Percentiles rank a stretch among this genome's conserved stretches.
phyloP scores from a whole-genome alignment of 2,888 invertebrate genomes.

The Serripes groenlandicus region DNA sequence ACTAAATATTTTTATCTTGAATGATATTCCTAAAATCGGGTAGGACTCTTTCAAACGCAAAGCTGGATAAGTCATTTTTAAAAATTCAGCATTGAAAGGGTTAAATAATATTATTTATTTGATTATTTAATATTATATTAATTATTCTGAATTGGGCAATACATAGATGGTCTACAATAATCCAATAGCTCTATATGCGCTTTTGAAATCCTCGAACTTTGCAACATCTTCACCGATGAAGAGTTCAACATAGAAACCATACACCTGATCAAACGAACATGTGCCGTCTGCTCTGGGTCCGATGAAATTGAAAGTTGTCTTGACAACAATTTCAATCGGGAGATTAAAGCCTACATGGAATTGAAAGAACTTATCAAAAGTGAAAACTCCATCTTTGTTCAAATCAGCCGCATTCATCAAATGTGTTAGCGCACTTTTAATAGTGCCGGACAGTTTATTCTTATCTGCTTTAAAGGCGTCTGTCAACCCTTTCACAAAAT shows the following conservation, averaged over 20 bases:
- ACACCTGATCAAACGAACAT: constrained; percentile 51
- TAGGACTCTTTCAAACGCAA: no score
- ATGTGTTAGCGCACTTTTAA: constrained; percentile 40
- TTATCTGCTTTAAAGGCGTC: constrained; percentile 47
- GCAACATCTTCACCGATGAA: constrained; percentile 59
- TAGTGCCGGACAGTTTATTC: background rate
- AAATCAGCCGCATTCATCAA: constrained; percentile 48
- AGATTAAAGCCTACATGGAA: constrained; percentile 58
- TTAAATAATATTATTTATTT: no score
- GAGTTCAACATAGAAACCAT: constrained; percentile 57
- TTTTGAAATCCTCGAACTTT: constrained; percentile 52
- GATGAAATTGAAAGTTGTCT: constrained; percentile 61
- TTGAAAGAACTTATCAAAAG: constrained; percentile 64
- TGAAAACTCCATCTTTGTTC: constrained; percentile 43
- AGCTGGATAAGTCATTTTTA: no score
- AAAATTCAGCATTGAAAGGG: no score
- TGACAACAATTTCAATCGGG: constrained; percentile 51
- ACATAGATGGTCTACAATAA: constrained; percentile 43
- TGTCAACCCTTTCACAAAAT: constrained; percentile 41
- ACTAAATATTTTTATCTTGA: no score
- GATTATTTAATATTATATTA: no score
- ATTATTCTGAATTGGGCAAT: no score
- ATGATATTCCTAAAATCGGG: no score
- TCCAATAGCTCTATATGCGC: constrained; percentile 56
- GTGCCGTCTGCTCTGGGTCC: constrained; percentile 52